Evolutionary conservation across 2,113 vertebrate species (phyloP).

Genomic region (Scomber colias): DNA sequence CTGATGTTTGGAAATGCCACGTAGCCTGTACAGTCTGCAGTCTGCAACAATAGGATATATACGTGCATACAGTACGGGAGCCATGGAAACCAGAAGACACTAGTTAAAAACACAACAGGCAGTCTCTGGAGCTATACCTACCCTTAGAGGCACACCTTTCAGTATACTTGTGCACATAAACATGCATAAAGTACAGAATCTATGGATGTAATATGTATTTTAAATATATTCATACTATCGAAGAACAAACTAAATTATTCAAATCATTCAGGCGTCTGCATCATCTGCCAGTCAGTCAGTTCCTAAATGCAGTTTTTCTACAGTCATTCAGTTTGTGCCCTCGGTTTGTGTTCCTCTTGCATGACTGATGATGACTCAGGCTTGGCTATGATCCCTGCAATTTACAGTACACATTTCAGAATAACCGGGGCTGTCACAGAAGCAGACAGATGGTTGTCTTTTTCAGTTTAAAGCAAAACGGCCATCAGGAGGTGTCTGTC

Average conservation of each 20-base stretch:
- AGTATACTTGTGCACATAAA: neutral
- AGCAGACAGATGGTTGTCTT: conserved; percentile 36
- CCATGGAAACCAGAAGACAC: conserved; percentile 5
- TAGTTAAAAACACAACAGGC: neutral
- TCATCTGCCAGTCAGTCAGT: neutral
- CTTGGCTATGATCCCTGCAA: conserved; percentile 40
- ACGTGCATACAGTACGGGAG: neutral
- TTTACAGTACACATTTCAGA: conserved; percentile 48
- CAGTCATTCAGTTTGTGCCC: conserved; percentile 8
- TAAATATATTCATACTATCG: neutral
- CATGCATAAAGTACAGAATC: neutral
- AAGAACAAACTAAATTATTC: neutral
- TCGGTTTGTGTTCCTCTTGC: conserved; percentile 1
- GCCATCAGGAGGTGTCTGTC: conserved; percentile 14
- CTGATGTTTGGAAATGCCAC: conserved; percentile 56
- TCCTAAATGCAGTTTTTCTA: conserved; percentile 12
- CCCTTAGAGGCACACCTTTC: neutral
- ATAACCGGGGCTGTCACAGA: conserved; percentile 26
- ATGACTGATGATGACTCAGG: conserved; percentile 40
- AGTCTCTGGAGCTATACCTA: neutral
- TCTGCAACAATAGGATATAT: conserved; percentile 16
- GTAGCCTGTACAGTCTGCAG: conserved; percentile 58
- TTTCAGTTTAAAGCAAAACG: conserved; percentile 20
- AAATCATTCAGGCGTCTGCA: neutral
- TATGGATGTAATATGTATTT: neutral